phyloP scores from a whole-genome alignment of 2,797 vertebrate genomes.

The Alcedo quadribrachys region DNA sequence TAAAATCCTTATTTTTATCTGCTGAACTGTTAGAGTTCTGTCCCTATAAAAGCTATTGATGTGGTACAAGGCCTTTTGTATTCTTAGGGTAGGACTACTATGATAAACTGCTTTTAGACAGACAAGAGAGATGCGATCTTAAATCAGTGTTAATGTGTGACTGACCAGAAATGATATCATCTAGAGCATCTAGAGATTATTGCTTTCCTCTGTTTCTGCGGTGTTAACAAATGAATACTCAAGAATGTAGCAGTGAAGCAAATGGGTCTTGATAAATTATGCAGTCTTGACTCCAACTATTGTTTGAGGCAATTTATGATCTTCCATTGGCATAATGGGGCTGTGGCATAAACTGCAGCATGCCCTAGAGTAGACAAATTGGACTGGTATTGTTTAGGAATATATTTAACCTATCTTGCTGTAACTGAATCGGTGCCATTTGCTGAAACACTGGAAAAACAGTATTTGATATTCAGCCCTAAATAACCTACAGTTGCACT shows the following conservation, averaged over 20 bases:
- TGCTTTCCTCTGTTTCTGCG: conserved; percentile 54
- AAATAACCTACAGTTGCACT: background rate
- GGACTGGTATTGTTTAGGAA: conserved; percentile 45
- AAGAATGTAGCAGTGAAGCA: conserved; percentile 52
- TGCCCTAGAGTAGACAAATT: conserved; percentile 46
- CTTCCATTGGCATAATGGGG: background rate
- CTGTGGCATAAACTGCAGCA: conserved; percentile 31
- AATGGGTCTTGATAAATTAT: conserved; percentile 63
- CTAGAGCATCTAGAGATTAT: conserved; percentile 48
- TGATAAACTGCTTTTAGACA: conserved; percentile 44
- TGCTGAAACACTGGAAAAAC: background rate
- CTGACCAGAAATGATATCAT: conserved; percentile 60
- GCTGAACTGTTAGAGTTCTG: background rate
- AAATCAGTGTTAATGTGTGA: conserved; percentile 42
- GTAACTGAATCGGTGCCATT: background rate
- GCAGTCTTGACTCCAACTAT: conserved; percentile 28
- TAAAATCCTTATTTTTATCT: background rate
- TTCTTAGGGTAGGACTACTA: background rate
- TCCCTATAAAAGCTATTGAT: background rate
- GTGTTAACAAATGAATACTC: conserved; percentile 40
- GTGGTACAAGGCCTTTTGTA: background rate
- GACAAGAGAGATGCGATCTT: conserved; percentile 33
- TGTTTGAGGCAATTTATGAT: conserved; percentile 39
- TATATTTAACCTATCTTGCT: conserved; percentile 38
- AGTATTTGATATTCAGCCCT: background rate